A percentile compares a stretch with the other conserved stretches of the same genome.
phyloP scores from a whole-genome alignment of 2,113 vertebrate species.

The Strigops habroptila region DNA sequence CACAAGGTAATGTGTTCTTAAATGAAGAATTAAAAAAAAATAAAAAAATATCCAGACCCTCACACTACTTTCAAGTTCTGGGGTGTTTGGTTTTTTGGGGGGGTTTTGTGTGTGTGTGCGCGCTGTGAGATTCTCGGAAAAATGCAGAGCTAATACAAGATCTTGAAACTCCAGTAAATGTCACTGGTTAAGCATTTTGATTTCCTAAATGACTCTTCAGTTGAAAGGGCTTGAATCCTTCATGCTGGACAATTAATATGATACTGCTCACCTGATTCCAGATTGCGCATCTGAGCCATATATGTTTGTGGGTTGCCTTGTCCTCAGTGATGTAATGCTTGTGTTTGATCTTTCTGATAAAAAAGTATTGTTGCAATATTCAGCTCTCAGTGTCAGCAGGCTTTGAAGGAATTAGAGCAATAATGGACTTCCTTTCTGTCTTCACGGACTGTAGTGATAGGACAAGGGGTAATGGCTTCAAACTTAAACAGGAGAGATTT shows the following conservation, averaged over 20 bases:
- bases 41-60: not conserved
- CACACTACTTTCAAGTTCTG: not conserved
- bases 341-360: not conserved
- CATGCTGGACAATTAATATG: not conserved
- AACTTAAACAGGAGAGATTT: not conserved
- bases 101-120: not conserved
- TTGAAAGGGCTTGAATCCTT: not conserved
- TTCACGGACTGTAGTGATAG: not conserved
- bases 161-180: not conserved
- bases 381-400: not conserved
- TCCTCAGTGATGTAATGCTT: not conserved
- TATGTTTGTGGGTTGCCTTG: not conserved
- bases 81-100: not conserved
- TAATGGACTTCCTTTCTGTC: not conserved
- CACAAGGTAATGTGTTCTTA: conserved; percentile 81
- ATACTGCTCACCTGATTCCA: not conserved
- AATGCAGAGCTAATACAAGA: not conserved
- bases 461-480: not conserved
- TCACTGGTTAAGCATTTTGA: not conserved
- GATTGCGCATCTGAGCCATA: not conserved
- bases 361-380: not conserved
- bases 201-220: not conserved
- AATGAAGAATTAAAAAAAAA: not conserved
- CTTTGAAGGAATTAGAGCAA: not conserved
- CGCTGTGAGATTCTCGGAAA: not conserved